These are phyloP conservation scores for Bubo scandiacus DNA, from an alignment of 2,113 vertebrate species.

Conservation along the genomic window DNA sequence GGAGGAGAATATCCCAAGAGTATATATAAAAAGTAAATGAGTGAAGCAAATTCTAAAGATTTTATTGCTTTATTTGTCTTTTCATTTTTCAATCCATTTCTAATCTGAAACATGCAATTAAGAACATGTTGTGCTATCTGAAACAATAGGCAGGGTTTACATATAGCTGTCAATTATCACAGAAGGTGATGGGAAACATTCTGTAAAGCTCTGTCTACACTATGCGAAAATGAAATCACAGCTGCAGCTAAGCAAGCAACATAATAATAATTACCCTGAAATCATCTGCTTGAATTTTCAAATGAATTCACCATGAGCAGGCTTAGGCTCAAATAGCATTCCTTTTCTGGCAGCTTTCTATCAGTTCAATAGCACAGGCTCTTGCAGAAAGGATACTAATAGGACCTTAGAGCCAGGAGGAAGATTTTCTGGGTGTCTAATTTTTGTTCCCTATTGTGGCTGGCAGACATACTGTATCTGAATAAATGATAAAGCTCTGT, in stretches of 20 bases:
- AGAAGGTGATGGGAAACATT: constrained; percentile 40
- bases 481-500: not conserved
- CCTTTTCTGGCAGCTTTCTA: constrained; percentile 19
- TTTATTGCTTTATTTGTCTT: not conserved
- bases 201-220: not conserved
- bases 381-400: not conserved
- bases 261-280: constrained; percentile 45
- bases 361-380: not conserved
- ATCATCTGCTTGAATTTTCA: constrained; percentile 48
- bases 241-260: constrained; percentile 33
- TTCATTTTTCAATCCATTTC: constrained; percentile 26
- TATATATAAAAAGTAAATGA: not conserved
- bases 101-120: constrained; percentile 53
- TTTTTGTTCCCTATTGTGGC: not conserved
- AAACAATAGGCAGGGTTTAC: constrained; percentile 43
- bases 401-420: not conserved
- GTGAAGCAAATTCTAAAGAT: not conserved
- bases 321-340: not conserved
- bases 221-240: constrained; percentile 33
- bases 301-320: not conserved
- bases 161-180: constrained; percentile 13
- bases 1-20: not conserved
- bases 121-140: constrained; percentile 16
- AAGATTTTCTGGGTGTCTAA: constrained; percentile 1
- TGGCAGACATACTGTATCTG: not conserved